Conservation (phyloP, 2,888 invertebrate species). For the Apeira syringaria region DNA sequence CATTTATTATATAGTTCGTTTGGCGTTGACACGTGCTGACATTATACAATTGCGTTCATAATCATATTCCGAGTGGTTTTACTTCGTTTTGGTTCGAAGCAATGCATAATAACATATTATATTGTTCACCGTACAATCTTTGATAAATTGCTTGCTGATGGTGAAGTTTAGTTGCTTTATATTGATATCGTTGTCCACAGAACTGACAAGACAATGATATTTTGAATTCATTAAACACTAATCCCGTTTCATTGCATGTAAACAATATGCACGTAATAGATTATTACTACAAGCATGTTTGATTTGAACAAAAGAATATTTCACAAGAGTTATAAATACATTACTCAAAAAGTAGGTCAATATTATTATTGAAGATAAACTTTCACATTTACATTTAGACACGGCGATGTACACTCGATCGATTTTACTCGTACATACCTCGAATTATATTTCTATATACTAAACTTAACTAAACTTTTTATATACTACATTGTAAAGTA, state of each 20-base stretch:
- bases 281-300: conserved; percentile 21
- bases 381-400: no score
- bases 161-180: conserved; percentile 30
- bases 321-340: conserved; percentile 12
- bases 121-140: conserved; percentile 16
- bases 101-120: conserved; percentile 1
- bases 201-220: conserved; percentile 53
- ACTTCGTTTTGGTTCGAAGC: not conserved
- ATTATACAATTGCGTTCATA: no score
- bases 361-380: no score
- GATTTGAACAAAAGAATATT: conserved; percentile 18
- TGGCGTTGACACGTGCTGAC: no score
- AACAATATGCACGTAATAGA: conserved; percentile 21
- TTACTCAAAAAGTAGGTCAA: not conserved
- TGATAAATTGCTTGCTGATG: conserved; percentile 36
- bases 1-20: no score
- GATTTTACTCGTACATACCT: no score
- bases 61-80: not conserved
- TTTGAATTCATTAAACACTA: conserved; percentile 41
- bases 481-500: no score
- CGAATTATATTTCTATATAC: no score
- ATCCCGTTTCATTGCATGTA: conserved; percentile 31
- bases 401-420: no score
- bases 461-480: no score
- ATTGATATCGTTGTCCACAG: conserved; percentile 45